Evolutionary conservation across 1,140 invertebrate species (phyloP), one percentile per base, ranked within the genome.

Genomic region (Tetraneura akinire): DNA sequence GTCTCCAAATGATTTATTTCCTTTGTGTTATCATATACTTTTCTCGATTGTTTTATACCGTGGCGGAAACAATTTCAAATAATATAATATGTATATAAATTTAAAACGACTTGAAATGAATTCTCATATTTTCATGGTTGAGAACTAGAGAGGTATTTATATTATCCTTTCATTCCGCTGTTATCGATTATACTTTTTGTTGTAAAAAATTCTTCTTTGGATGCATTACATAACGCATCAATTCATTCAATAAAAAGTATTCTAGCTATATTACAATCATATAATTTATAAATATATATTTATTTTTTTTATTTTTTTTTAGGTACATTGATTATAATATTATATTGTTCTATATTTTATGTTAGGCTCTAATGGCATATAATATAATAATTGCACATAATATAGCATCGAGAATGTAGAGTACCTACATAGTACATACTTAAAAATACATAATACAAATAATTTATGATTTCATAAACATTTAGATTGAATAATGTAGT

Each of bases 1-100:
- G 18, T 42, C 6, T 57, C 8, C n/a, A 5, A 76, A 37, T 42
- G 73, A 76, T 76, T 76, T 76, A 76, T 76, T 42, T 26, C 42
- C 47, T 51, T 51, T 21, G n/a, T 37, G 26, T 70, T 29, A n/a
- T 32, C 10, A 1, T 2, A 1, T 3, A 37, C 11, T 74, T 23
- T 71, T 74, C 51, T 55, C 29, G 1, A 10, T 18, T 62, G 32
- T 32, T 60, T 60, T 60, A n/a, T n/a, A 29, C 23, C 13, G 5
- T 16, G 6, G 23, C 23, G 26, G 26, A 23, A 6, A 23, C 13
- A 13, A 29, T 60, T 57, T 8, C 26, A 57, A 57, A 57, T 23
- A 57, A 57, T 57, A 57, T 57, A 23, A 14, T 60, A 60, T 6
- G 1, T 5, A 60, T 37, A 37, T 8, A 37, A 37, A 4, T 37